Evolutionary conservation across 1,140 invertebrate species (phyloP).

Genomic region (Drosophila lowei): DNA sequence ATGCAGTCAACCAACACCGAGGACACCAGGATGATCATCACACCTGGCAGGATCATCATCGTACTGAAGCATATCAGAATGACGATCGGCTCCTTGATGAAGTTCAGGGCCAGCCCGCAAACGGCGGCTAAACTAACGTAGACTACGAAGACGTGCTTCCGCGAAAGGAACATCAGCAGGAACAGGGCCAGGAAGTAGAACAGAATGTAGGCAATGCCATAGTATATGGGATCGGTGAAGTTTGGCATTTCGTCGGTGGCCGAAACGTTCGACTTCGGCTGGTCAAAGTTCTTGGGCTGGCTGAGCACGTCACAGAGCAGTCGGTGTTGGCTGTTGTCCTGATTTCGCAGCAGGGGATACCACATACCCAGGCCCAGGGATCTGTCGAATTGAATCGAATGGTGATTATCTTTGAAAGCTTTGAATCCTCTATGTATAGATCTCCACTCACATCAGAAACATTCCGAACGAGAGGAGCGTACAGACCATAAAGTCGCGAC

Average conservation of each 20-base stretch:
- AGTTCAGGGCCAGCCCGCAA: slow-evolving; percentile 2
- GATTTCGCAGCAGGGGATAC: slow-evolving; percentile 28
- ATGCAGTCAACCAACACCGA: slow-evolving; percentile 12
- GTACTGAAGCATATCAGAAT: slow-evolving; percentile 15
- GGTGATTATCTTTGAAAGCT: too few relatives aligned
- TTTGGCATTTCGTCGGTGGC: not conserved
- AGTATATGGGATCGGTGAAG: slow-evolving; percentile 16
- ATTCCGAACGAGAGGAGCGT: slow-evolving; percentile 20
- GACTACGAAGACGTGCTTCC: slow-evolving; percentile 3
- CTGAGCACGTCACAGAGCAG: slow-evolving; percentile 7
- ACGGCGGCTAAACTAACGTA: not conserved
- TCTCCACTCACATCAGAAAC: slow-evolving; percentile 12
- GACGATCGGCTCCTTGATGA: not conserved
- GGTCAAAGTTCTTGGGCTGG: not conserved
- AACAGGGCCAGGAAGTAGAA: not conserved
- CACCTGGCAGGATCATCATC: slow-evolving; percentile 13
- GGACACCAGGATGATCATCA: slow-evolving; percentile 9
- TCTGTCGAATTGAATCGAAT: not conserved
- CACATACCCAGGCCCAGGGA: slow-evolving; percentile 30
- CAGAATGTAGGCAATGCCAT: not conserved
- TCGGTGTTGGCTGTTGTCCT: not conserved
- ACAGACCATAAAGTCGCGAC: not conserved
- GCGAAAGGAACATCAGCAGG: not conserved
- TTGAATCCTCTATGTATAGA: too few relatives aligned
- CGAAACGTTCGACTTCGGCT: not conserved